Evolutionary conservation across 2,113 vertebrate genomes (phyloP).

Genomic region (Regulus satrapa): DNA sequence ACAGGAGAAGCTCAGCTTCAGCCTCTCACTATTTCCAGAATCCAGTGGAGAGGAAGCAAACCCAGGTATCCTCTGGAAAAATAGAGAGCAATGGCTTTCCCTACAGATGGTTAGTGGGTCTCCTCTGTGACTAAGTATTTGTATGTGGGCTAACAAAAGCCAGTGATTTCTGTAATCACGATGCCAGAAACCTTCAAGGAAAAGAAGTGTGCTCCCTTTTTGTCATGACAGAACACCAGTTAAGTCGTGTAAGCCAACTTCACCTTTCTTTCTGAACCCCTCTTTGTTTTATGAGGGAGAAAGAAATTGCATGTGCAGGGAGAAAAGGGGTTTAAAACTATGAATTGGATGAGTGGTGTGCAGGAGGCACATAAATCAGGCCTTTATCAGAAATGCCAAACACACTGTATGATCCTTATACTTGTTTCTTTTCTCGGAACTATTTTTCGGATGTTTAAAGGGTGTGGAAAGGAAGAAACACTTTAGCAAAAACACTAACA

Average conservation of each 20-base stretch:
- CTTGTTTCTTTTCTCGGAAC: conserved; percentile 23
- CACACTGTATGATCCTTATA: neutral
- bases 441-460: conserved; percentile 30
- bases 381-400: conserved; percentile 31
- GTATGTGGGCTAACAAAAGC: neutral
- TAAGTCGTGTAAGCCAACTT: neutral
- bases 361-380: conserved; percentile 32
- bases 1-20: neutral
- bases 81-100: neutral
- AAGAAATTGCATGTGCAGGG: neutral
- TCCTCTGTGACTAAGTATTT: neutral
- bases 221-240: neutral
- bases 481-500: neutral
- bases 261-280: neutral
- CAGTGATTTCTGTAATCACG: conserved; percentile 5
- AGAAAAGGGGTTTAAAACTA: neutral
- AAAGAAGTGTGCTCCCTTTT: neutral
- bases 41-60: neutral
- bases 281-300: neutral
- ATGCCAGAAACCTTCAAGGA: neutral
- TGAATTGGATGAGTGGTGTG: neutral
- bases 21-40: neutral
- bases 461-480: conserved; percentile 25
- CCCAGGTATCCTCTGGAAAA: neutral
- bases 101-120: neutral